Evolutionary conservation across 2,797 vertebrate genomes (phyloP), one percentile per base, ranked within the genome.

Genomic region (Argentina silus): DNA sequence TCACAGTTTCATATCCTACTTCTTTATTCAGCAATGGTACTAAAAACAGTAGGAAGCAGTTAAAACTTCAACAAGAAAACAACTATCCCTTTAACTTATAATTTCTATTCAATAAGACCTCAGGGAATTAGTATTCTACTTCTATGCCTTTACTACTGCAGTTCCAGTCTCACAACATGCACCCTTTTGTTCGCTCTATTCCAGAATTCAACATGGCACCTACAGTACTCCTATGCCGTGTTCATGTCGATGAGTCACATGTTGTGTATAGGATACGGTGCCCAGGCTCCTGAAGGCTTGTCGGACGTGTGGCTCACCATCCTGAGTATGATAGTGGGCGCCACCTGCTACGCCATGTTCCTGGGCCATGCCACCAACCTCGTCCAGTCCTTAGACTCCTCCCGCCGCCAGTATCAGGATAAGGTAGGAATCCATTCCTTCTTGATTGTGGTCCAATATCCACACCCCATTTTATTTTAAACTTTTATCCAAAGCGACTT

Each of bases 211-310:
- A 96, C 97, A 0, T 99, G 98, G 98, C 96, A 97, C 2, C 91
- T 97, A 27, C 95, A 97, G 23, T 99, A 99, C 83, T 98, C 97
- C 64, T 97, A 96, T 0, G 93, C 97, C 6, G 86, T 98, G 75
- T 98, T 98, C 81, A 98, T 97, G 92, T 95, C 97, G 45, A 98
- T 98, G 97, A 98, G 97, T 84, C 97, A 98, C 93, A 98, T 98
- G 97, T 85, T 98, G 61, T 98, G 97, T 80, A 98, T 98, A 1
- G 97, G 97, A 15, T 98, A 98, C 0, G 97, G 97, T 6, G 93
- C 95, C 65, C 93, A 98, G 84, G 95, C 97, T 0, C 97, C 97
- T 0, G 95, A 97, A 81, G 93, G 95, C 84, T 88, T 95, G 91
- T 94, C 92, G 0, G 97, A 97, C 50, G 94, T 93, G 2, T 97